A percentile compares a stretch with the other conserved stretches of the same genome.
Conservation (phyloP, 2,888 invertebrate genomes). For the Ophion costatus region DNA sequence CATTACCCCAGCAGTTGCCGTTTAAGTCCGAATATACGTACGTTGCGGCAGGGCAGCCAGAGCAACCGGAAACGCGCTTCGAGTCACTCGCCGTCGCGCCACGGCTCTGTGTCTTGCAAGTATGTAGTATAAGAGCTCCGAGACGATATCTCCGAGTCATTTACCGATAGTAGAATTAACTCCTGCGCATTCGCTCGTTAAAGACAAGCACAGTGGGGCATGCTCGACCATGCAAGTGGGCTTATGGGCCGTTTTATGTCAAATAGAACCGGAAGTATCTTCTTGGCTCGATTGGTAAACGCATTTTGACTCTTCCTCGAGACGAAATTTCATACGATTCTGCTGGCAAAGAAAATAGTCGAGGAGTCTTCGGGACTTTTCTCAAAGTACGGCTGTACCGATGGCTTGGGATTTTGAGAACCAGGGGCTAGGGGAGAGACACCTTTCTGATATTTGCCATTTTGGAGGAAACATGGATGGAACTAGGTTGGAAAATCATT, state of each 20-base stretch:
- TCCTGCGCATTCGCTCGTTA: slow-evolving; percentile 77
- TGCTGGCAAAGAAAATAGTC: no score
- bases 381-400: no score
- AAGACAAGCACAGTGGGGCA: slow-evolving; percentile 79
- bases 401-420: no score
- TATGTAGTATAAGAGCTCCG: slow-evolving; percentile 19
- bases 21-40: slow-evolving; percentile 32
- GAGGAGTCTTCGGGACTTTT: no score
- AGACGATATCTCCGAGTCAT: slow-evolving; percentile 24
- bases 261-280: not conserved
- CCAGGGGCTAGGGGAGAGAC: no score
- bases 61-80: slow-evolving; percentile 30
- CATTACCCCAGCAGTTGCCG: slow-evolving; percentile 38
- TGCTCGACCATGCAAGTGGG: not conserved
- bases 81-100: slow-evolving; percentile 1
- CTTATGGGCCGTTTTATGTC: not conserved
- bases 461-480: no score
- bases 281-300: no score
- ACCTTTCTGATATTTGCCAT: no score
- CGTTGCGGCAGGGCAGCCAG: not conserved
- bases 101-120: slow-evolving; percentile 9
- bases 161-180: slow-evolving; percentile 57
- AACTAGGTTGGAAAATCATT: no score
- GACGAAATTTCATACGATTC: no score
- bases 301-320: no score